Evolutionary conservation across 2,113 vertebrate species (phyloP), one percentile per base, ranked within the genome.

Genomic region (Pseudopodoces humilis): DNA sequence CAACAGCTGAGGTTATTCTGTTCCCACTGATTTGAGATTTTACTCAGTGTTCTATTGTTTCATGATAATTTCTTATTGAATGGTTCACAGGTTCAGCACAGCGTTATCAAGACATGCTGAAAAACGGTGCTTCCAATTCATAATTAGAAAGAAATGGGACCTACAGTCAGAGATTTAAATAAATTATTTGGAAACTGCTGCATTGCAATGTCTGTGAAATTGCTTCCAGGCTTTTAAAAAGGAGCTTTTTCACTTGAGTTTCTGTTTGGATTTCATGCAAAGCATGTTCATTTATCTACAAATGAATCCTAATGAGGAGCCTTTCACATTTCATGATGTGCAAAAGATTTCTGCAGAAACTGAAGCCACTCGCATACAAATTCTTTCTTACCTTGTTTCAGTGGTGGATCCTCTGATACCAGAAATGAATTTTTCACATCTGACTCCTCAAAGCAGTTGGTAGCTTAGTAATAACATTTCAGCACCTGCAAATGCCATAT

Each of bases 401-500:
- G 46, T 74, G 65, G 60, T 71, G 76, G 50, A 70, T 92, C 56
- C 90, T 97, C 80, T 95, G 94, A 90, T 92, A 96, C 39, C 47
- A 94, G 82, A 85, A 95, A 86, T 44, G 30, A 92, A 83, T 87
- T 95, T 97, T 97, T 90, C 78, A 90, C 94, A 58, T 95, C 83
- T 81, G 44, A 76, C 71, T 92, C 90, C 95, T 96, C 93, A 90
- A 87, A 95, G 79, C 83, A 87, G 69, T 94, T 84, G 35, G 79
- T 88, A 62, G 67, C 78, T 92, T 84, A 89, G 92, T 86, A 97
- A 94, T 91, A 95, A 90, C 37, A 22, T 92, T 94, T 91, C 86
- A 83, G 67, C 90, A 95, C 89, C 95, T 95, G 84, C 88, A 96
- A 97, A 92, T 95, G 63, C 65, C 86, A 92, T 95, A 95, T 95